A percentile compares a stretch with the other conserved stretches of the same genome.
These are phyloP conservation scores for Drosophila trapezifrons DNA, from an alignment of 1,140 invertebrate genomes.

Conservation along the genomic window DNA sequence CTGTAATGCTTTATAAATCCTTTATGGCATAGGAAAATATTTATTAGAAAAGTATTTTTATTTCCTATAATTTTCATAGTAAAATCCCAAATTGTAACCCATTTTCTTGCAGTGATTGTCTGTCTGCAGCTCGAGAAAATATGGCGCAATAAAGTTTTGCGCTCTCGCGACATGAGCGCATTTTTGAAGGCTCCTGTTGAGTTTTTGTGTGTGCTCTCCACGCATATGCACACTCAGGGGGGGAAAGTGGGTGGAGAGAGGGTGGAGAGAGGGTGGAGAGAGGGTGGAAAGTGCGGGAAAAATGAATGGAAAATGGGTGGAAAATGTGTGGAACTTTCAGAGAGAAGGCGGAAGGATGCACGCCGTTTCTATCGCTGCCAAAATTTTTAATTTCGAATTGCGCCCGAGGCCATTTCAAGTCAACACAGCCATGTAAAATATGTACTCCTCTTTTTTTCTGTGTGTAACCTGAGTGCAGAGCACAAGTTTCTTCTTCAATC, in stretches of 20 bases:
- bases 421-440: conserved; percentile 17
- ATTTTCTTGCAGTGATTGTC: conserved; percentile 11
- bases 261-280: neutral
- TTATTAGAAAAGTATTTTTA: too few relatives aligned
- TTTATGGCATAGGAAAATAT: too few relatives aligned
- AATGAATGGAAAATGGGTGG: neutral
- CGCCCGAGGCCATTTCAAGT: conserved; percentile 53
- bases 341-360: neutral
- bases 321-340: conserved; percentile 4
- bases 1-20: too few relatives aligned
- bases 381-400: conserved; percentile 72
- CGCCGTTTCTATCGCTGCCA: conserved; percentile 52
- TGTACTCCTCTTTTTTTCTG: neutral
- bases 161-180: conserved; percentile 64
- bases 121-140: conserved; percentile 61
- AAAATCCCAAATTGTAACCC: too few relatives aligned
- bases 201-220: conserved; percentile 28
- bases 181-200: conserved; percentile 73
- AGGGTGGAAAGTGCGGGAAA: neutral
- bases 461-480: neutral
- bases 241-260: neutral
- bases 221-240: conserved; percentile 16
- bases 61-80: too few relatives aligned
- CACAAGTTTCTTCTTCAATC: conserved; percentile 1
- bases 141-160: conserved; percentile 74